Evolutionary conservation across 64 coral and sea anemone species (phyloP), one percentile per base, ranked within the genome.

Genomic region (Porites lutea): DNA sequence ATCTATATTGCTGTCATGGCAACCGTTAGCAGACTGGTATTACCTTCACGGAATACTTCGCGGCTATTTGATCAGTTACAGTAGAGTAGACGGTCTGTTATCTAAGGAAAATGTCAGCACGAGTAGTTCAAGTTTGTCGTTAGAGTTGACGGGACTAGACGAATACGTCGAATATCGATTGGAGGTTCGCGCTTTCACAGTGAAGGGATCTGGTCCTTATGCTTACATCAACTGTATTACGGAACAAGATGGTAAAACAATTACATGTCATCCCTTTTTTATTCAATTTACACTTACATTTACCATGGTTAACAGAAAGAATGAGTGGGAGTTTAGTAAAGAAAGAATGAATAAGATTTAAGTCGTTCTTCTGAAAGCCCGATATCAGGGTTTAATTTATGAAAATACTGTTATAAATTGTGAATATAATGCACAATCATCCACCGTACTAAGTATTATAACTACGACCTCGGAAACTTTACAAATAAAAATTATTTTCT

Each of bases 241-340:
- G 3, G 96, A 94, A 58, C 68, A 97, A 52, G 96, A 97, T 88
- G 92, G 96, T 97, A 94, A 52, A 92, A 48, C 6, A 8, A 11
- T 43, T 13, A 15, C 10, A 43, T 8, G 4, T 11, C 11, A n/a
- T 27, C 71, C 5, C 49, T 48, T 37, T 37, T 37, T 37, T 37
- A 37, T 37, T 37, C 27, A 37, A 37, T 37, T 37, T 37, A 37
- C 27, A 37, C 27, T 37, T 37, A 37, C 27, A 37, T 37, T 37
- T 37, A 37, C 0, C 27, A 37, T 1, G 27, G 27, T 37, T 37
- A 37, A 0, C 27, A 37, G 1, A 37, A 37, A 1, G 27, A 37
- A 37, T 37, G 27, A 37, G 27, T 37, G 1, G 27, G 27, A 37
- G 27, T 37, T 37, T 0, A 37, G 27, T 37, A 37, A 37, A 0